Base-by-base conservation (phyloP, 2,888 invertebrate species). In the Pachliopta kotzebuea region DNA sequence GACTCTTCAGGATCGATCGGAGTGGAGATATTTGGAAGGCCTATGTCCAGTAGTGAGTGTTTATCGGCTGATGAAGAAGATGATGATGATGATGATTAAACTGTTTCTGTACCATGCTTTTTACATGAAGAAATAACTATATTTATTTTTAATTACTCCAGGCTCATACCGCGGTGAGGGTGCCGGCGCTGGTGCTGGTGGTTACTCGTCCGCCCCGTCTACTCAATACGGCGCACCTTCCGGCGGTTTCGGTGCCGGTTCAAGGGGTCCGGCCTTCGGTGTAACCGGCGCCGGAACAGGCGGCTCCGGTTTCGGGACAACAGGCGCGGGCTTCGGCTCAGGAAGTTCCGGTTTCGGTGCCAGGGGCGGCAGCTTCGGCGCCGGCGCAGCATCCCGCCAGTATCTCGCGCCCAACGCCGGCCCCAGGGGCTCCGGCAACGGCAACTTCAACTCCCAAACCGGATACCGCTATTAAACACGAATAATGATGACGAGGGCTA, bases 81-180 rank as follows among this genome's bases (percentile, higher is more conserved):
- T n/a, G n/a, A n/a, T n/a, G n/a, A n/a, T n/a, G n/a, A n/a, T n/a
- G n/a, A n/a, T n/a, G n/a, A n/a, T 31, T 9, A 8, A 9, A 31
- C 31, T 1, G 11, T 31, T 31, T 11, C 31, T 31, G 31, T 31
- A 31, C 8, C 31, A 31, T 31, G 2, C 1, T 37, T 2, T 14
- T 2, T 37, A 4, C 11, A 14, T 37, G 2, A 31, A 9, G 31
- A 31, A 31, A 31, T 31, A 31, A 31, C 9, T 11, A 31, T 2
- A 31, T 8, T 11, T 9, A 31, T 1, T 14, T 37, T 37, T 37
- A 14, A 11, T 37, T 37, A 37, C 77, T 82, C 1, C 79, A 91
- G 90, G 90, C 67, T 74, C 85, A 29, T 91, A 91, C 86, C 86
- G 79, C 75, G 90, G 90, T 72, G 90, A 90, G 67, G 90, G 88